These are phyloP conservation scores for Rambutsinella grinnellia DNA, from an alignment of 2,888 invertebrate genomes.

Conservation along the genomic window DNA sequence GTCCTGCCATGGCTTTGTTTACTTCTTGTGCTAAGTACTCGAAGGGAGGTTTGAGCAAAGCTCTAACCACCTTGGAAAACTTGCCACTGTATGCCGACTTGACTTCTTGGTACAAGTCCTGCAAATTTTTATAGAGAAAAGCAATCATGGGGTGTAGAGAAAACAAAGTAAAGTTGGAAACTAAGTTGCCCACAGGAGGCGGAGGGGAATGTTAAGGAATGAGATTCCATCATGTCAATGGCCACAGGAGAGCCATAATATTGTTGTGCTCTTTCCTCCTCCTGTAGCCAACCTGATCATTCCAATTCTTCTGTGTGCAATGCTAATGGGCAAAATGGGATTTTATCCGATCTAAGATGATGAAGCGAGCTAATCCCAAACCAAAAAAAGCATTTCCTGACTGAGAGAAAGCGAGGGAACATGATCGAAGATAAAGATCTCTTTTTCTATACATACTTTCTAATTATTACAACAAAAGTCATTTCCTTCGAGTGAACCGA, in stretches of 20 bases:
- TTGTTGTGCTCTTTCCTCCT: neutral
- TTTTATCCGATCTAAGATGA: neutral
- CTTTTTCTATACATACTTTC: neutral
- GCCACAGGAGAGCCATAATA: slow-evolving; percentile 43
- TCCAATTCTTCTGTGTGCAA: slow-evolving; percentile 26
- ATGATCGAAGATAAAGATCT: slow-evolving; percentile 1
- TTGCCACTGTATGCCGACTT: slow-evolving; percentile 81
- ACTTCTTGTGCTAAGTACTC: slow-evolving; percentile 82
- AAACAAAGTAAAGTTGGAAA: no score
- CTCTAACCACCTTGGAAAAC: slow-evolving; percentile 81
- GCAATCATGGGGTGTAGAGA: no score
- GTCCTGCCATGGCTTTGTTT: slow-evolving; percentile 80
- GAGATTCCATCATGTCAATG: slow-evolving; percentile 29
- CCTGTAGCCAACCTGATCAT: slow-evolving; percentile 8
- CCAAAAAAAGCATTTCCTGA: neutral
- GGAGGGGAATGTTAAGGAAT: slow-evolving; percentile 18
- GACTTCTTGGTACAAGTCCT: slow-evolving; percentile 78
- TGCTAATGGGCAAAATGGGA: slow-evolving; percentile 35
- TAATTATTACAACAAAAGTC: no score
- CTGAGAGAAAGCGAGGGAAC: neutral
- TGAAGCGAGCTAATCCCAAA: slow-evolving; percentile 11
- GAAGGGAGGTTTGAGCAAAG: slow-evolving; percentile 77
- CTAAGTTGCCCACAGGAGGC: neutral
- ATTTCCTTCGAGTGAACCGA: neutral
- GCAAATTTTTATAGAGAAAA: no score